Evolutionary conservation across 2,113 vertebrate species (phyloP).

Genomic region (Sminthopsis crassicaudata): DNA sequence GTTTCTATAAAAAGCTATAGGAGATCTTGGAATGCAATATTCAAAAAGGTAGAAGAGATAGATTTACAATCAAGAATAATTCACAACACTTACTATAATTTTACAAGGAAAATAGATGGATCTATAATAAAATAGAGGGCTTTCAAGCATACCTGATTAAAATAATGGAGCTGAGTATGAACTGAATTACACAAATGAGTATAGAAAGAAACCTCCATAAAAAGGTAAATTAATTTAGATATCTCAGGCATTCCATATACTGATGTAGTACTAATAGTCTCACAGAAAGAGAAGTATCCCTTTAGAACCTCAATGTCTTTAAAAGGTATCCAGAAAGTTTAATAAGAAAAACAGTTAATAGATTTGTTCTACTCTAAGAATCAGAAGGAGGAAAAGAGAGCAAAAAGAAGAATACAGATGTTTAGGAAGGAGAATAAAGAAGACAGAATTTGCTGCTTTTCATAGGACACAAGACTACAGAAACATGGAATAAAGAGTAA

Average conservation of each 20-base stretch:
- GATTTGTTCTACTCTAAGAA: background rate
- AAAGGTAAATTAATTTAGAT: background rate
- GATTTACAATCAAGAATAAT: background rate
- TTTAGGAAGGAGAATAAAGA: too few relatives aligned
- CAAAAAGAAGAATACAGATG: too few relatives aligned
- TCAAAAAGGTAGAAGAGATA: background rate
- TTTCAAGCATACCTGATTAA: background rate
- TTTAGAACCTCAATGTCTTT: background rate
- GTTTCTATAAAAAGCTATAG: background rate
- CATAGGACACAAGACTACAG: background rate
- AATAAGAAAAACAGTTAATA: background rate
- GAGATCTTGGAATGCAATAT: too few relatives aligned
- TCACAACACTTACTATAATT: background rate
- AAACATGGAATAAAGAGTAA: background rate
- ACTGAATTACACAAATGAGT: background rate
- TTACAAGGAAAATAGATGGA: background rate
- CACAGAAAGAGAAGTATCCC: background rate
- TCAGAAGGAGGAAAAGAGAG: background rate
- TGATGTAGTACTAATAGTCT: background rate
- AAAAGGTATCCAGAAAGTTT: background rate
- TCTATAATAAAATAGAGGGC: background rate
- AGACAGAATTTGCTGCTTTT: background rate
- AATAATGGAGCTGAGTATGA: background rate
- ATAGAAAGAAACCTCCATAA: background rate
- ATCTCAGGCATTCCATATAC: background rate